Conservation (phyloP, 2,797 vertebrate species). For the Ctenochaetus hawaiiensis region DNA sequence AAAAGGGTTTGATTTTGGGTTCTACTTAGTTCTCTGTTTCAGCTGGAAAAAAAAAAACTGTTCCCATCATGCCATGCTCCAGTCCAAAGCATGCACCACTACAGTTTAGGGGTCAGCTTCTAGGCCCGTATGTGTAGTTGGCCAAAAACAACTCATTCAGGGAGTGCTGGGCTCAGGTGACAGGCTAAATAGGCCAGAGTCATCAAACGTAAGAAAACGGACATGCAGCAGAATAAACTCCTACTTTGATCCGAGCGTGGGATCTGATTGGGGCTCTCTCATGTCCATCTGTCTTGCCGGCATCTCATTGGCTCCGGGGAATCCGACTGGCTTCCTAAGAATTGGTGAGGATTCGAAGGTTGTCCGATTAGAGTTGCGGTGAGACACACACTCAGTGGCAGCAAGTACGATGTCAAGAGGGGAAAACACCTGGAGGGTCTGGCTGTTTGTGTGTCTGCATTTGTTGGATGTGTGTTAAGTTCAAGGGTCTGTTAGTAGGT, state of each 20-base stretch:
- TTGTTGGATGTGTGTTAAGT: slow-evolving; percentile 64
- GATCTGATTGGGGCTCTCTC: slow-evolving; percentile 90
- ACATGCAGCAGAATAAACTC: slow-evolving; percentile 89
- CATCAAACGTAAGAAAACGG: slow-evolving; percentile 68
- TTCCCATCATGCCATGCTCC: slow-evolving; percentile 88
- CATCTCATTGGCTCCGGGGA: slow-evolving; percentile 89
- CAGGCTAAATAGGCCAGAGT: slow-evolving; percentile 33
- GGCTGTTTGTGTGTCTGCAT: slow-evolving; percentile 54
- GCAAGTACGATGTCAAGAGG: slow-evolving; percentile 61
- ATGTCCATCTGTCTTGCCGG: slow-evolving; percentile 89
- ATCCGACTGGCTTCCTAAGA: slow-evolving; percentile 89
- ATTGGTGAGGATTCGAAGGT: slow-evolving; percentile 86
- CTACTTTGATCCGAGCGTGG: slow-evolving; percentile 91
- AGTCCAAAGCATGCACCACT: slow-evolving; percentile 84
- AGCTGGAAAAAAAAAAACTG: slow-evolving; percentile 30
- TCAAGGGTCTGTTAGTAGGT: slow-evolving; percentile 74
- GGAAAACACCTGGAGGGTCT: slow-evolving; percentile 63
- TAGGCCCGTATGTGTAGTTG: slow-evolving; percentile 37
- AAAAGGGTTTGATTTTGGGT: slow-evolving; percentile 26
- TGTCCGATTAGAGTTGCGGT: slow-evolving; percentile 83
- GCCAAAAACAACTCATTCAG: slow-evolving; percentile 59
- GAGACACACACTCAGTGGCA: slow-evolving; percentile 76
- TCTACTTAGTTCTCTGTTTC: slow-evolving; percentile 41
- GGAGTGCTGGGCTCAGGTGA: slow-evolving; percentile 66
- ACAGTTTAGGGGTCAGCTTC: slow-evolving; percentile 53